phyloP scores from a whole-genome alignment of 2,797 vertebrate species.

The Clarias pachynema region DNA sequence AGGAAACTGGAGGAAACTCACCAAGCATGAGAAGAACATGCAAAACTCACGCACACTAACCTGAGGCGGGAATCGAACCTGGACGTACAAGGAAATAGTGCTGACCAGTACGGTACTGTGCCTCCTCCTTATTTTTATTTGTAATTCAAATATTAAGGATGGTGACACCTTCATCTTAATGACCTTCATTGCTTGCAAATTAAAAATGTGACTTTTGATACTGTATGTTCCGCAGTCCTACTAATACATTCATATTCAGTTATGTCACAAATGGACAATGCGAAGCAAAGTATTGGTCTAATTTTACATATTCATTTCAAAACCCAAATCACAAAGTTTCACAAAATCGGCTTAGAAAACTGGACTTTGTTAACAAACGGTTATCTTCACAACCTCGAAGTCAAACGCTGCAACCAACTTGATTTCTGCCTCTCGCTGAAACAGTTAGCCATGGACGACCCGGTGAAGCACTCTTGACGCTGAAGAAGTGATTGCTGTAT shows the following conservation, averaged over 20 bases:
- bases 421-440: conserved; percentile 59
- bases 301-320: not conserved
- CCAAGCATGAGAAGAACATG: not conserved
- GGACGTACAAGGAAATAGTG: too few relatives aligned
- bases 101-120: too few relatives aligned
- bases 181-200: not conserved
- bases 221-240: too few relatives aligned
- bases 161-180: not conserved
- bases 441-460: conserved; percentile 78
- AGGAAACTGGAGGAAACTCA: not conserved
- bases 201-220: not conserved
- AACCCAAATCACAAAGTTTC: not conserved
- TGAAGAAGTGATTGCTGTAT: conserved; percentile 80
- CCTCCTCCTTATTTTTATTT: not conserved
- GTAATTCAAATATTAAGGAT: not conserved
- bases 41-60: too few relatives aligned
- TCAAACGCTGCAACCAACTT: conserved; percentile 23
- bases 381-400: conserved; percentile 17
- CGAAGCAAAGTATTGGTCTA: not conserved
- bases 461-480: conserved; percentile 75
- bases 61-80: too few relatives aligned
- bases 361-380: not conserved
- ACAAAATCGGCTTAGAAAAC: not conserved
- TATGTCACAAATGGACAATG: not conserved
- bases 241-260: not conserved